Evolutionary conservation across 2,797 vertebrate genomes (phyloP).

Genomic region (Capromys pilorides): DNA sequence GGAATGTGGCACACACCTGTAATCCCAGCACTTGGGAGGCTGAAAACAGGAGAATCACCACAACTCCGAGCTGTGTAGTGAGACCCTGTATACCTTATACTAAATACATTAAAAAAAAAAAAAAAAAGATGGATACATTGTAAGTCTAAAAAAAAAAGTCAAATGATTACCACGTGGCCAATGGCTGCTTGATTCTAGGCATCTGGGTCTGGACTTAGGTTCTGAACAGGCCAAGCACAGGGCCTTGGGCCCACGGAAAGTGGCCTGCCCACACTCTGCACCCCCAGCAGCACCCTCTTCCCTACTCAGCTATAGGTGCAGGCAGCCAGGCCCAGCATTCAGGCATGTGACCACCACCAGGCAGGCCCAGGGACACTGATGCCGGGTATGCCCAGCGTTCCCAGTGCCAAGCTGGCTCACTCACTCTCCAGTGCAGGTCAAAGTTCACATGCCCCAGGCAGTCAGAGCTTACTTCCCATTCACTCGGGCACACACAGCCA

Average conservation of each 20-base stretch:
- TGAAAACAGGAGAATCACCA: too few relatives aligned
- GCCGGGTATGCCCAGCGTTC: not conserved
- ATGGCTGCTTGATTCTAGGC: not conserved
- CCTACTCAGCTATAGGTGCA: not conserved
- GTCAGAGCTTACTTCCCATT: not conserved
- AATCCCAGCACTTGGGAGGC: too few relatives aligned
- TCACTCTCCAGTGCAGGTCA: slow-evolving; percentile 9
- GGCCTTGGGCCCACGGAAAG: not conserved
- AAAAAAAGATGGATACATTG: not conserved
- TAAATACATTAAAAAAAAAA: too few relatives aligned
- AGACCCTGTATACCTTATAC: too few relatives aligned
- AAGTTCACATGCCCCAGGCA: not conserved
- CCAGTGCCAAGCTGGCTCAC: not conserved
- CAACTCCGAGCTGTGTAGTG: too few relatives aligned
- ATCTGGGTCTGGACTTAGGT: not conserved
- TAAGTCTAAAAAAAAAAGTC: not conserved
- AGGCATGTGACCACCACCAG: not conserved
- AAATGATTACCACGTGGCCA: not conserved
- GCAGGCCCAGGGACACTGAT: slow-evolving; percentile 1
- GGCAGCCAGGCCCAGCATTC: not conserved
- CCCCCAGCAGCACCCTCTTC: not conserved
- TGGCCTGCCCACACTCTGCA: not conserved
- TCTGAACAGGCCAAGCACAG: not conserved
- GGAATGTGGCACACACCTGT: too few relatives aligned
- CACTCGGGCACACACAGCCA: slow-evolving; percentile 17